Percentiles rank a stretch among this genome's conserved stretches.
These are phyloP conservation scores for Galerucella nymphaeae DNA, from an alignment of 2,888 invertebrate genomes.

Conservation along the genomic window DNA sequence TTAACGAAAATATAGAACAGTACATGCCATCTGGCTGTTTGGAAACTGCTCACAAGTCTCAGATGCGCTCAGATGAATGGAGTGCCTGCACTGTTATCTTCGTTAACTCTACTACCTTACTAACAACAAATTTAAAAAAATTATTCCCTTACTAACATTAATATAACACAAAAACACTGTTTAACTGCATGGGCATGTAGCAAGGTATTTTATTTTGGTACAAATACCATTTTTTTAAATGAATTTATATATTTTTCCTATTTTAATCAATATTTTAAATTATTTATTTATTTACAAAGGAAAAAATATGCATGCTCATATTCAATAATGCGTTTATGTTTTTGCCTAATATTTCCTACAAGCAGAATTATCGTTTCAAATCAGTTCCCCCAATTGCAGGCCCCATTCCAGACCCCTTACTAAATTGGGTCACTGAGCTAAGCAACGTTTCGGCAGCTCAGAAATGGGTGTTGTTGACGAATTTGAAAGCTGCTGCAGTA, in stretches of 20 bases:
- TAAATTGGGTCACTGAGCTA: slow-evolving; percentile 90
- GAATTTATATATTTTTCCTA: slow-evolving; percentile 11
- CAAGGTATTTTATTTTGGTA: slow-evolving; percentile 37
- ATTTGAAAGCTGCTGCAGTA: slow-evolving; percentile 92
- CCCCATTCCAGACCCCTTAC: slow-evolving; percentile 84
- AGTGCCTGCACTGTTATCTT: too few species aligned
- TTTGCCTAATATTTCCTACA: slow-evolving; percentile 37
- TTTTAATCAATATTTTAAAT: slow-evolving; percentile 10
- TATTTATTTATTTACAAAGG: slow-evolving; percentile 19
- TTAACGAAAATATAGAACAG: too few species aligned
- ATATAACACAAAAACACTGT: slow-evolving; percentile 56
- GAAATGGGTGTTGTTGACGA: slow-evolving; percentile 83
- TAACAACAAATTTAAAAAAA: not conserved
- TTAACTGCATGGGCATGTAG: slow-evolving; percentile 58
- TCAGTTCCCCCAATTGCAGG: slow-evolving; percentile 73
- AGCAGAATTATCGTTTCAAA: slow-evolving; percentile 52
- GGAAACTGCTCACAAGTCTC: too few species aligned
- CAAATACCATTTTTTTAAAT: slow-evolving; percentile 19
- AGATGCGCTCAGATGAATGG: too few species aligned
- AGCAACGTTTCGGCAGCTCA: slow-evolving; percentile 85
- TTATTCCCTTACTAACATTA: slow-evolving; percentile 16
- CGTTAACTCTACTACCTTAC: not conserved
- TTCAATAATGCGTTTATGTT: slow-evolving; percentile 21
- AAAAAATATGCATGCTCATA: slow-evolving; percentile 32
- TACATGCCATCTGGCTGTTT: too few species aligned